Conservation (phyloP, 1,140 invertebrate genomes). For the Lordiphosa stackelbergi region DNA sequence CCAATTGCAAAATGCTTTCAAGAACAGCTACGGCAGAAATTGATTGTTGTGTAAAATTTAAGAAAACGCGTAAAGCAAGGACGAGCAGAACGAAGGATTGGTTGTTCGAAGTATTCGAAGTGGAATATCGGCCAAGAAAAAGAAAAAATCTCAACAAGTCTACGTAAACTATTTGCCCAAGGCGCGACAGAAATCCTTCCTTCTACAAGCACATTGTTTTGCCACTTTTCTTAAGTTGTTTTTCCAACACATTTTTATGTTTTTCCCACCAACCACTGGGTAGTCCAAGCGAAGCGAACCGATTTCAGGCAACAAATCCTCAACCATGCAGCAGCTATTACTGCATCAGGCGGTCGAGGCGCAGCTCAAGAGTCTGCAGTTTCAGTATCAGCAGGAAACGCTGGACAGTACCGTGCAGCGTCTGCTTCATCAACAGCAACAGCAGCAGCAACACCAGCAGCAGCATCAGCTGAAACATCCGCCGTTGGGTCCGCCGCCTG, state of each 20-base stretch:
- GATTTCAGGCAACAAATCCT: not conserved
- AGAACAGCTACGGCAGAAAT: constrained; percentile 30
- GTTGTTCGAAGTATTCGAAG: constrained; percentile 42
- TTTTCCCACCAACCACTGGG: constrained; percentile 28
- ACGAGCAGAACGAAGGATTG: constrained; percentile 68
- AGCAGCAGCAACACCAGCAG: constrained; percentile 23
- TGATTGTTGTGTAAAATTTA: constrained; percentile 42
- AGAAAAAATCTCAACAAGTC: constrained; percentile 78
- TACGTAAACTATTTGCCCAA: constrained; percentile 18
- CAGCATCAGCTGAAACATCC: constrained; percentile 13
- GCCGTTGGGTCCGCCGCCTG: constrained; percentile 1
- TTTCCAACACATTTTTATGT: constrained; percentile 30
- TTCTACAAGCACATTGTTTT: constrained; percentile 55
- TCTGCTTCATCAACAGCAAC: constrained; percentile 47
- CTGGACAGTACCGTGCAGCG: constrained; percentile 57
- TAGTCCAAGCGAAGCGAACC: constrained; percentile 8
- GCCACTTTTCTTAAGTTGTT: constrained; percentile 43
- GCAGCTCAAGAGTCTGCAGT: constrained; percentile 52
- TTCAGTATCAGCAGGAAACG: constrained; percentile 55
- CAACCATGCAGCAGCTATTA: constrained; percentile 57
- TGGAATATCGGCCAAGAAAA: constrained; percentile 75
- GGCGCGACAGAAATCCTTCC: constrained; percentile 65
- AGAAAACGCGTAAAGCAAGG: constrained; percentile 39
- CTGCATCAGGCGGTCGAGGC: constrained; percentile 61
- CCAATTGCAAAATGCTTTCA: constrained; percentile 69